Base-by-base conservation (phyloP, 2,113 vertebrate species). In the Psilopogon haemacephalus region DNA sequence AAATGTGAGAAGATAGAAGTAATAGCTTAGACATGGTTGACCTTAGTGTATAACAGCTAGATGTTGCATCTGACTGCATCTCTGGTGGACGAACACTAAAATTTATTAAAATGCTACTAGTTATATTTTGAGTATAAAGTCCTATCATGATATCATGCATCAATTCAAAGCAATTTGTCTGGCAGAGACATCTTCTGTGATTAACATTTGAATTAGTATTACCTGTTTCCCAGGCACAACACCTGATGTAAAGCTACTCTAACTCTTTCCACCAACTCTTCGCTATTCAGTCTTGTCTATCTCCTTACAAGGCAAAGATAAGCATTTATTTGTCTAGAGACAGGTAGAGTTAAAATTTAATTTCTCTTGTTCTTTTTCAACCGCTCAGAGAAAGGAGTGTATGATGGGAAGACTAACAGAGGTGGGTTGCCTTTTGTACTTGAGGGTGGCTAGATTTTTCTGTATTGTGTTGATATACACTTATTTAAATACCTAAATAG, bases 351-450 rank as follows among this genome's bases (percentile, higher is more conserved):
- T 93, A 93, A 95, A 90, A 85, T 24, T 90, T 95, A 95, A 90
- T 93, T 90, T 95, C 55, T 95, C 84, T 95, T 95, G 84, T 95
- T 94, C 86, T 94, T 44, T 94, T 94, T 83, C 93, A 94, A 94
- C 56, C 86, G 82, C 89, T 94, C 89, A 94, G 93, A 94, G 56
- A 94, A 92, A 94, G 93, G 93, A 92, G 82, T 94, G 44, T 94
- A 92, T 94, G 93, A 94, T 94, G 93, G 93, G 77, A 94, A 94
- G 93, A 94, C 89, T 92, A 89, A 70, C 86, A 92, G 93, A 94
- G 93, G 93, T 94, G 93, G 93, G 93, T 94, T 93, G 87, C 87
- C 75, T 95, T 95, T 93, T 85, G 90, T 95, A 95, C 94, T 95
- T 93, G 94, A 93, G 91, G 94, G 88, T 93, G 90, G 94, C 75